Conservation (phyloP, 92 coral and sea anemone species). For the Epizoanthus scotinus region DNA sequence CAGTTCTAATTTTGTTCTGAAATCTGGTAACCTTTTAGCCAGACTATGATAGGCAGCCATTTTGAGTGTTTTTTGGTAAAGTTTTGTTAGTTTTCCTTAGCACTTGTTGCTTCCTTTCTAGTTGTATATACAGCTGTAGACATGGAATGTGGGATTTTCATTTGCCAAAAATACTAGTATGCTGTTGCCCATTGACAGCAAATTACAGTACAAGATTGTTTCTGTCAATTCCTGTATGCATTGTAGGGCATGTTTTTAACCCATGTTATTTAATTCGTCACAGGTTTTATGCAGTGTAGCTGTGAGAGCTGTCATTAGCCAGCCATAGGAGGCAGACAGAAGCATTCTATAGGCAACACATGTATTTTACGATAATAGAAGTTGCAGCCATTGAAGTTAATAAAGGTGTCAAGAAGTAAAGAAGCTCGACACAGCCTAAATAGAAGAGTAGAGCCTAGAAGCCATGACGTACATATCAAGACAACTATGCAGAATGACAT, state of each 20-base stretch:
- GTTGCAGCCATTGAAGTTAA: conserved; percentile 27
- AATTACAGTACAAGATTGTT: too few relatives aligned
- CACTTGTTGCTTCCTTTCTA: too few relatives aligned
- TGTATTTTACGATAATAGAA: conserved; percentile 29
- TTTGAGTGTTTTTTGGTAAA: not conserved
- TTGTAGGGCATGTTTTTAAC: not conserved
- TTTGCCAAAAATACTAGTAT: too few relatives aligned
- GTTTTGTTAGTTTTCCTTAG: not conserved
- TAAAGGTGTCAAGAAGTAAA: conserved; percentile 16
- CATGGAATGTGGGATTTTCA: too few relatives aligned
- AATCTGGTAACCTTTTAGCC: conserved; percentile 26
- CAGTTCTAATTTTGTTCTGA: conserved; percentile 17
- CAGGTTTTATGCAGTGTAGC: conserved; percentile 37
- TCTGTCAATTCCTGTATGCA: not conserved
- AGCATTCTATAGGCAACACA: conserved; percentile 27
- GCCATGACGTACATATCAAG: conserved; percentile 16
- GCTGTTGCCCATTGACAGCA: too few relatives aligned
- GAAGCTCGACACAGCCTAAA: conserved; percentile 25
- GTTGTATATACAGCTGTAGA: too few relatives aligned
- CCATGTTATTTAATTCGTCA: conserved; percentile 12
- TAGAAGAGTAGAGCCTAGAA: conserved; percentile 22
- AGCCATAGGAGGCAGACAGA: conserved; percentile 39
- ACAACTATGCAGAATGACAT: conserved; percentile 2
- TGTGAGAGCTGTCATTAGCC: conserved; percentile 29
- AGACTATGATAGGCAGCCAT: not conserved